Conservation (phyloP, 2,797 vertebrate genomes). For the Channa striata region DNA sequence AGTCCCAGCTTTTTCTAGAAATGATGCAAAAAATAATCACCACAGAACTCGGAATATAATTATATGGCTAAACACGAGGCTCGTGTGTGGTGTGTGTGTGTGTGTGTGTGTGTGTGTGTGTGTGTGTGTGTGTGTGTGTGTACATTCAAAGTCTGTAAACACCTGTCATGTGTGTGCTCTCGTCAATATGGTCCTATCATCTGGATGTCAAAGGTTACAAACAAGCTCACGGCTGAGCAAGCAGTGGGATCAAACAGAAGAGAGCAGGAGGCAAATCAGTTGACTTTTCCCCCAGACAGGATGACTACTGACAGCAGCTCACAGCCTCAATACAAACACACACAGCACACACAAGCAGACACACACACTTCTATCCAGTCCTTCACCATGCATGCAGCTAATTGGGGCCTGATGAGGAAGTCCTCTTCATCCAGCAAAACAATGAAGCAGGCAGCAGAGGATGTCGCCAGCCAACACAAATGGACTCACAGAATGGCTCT, state of each 20-base stretch:
- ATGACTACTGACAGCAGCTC: conserved; percentile 65
- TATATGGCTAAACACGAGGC: conserved; percentile 1
- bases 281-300: conserved; percentile 53
- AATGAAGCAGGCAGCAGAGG: conserved; percentile 49
- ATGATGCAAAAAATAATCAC: conserved; percentile 19
- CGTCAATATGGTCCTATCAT: conserved; percentile 60
- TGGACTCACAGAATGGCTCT: conserved; percentile 42
- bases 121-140: conserved; percentile 20
- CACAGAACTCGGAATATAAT: conserved; percentile 25
- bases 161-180: conserved; percentile 41
- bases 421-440: conserved; percentile 49
- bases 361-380: conserved; percentile 23
- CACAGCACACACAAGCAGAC: conserved; percentile 12
- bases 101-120: neutral
- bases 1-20: conserved; percentile 5
- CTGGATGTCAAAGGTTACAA: conserved; percentile 69
- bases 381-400: conserved; percentile 50
- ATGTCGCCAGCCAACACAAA: conserved; percentile 58
- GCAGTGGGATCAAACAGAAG: conserved; percentile 66
- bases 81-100: conserved; percentile 6
- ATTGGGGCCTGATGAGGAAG: conserved; percentile 66
- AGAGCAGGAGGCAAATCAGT: conserved; percentile 69
- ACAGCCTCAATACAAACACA: conserved; percentile 43
- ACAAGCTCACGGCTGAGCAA: conserved; percentile 67
- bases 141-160: conserved; percentile 50